Conservation (phyloP, 2,888 invertebrate species). For the Lasius fuliginosus region DNA sequence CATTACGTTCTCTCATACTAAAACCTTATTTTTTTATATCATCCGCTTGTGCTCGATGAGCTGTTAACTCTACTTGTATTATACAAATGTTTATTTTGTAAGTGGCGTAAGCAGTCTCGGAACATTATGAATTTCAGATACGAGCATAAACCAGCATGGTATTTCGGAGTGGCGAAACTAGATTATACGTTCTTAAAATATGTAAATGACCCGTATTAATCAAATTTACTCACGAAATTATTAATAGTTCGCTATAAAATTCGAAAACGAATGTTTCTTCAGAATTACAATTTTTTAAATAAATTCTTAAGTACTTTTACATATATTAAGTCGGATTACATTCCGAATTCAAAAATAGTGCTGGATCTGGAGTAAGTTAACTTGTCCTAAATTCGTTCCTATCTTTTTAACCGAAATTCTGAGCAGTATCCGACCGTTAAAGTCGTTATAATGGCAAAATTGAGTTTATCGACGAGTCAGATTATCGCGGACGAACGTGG, state of each 20-base stretch:
- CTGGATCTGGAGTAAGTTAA: not conserved
- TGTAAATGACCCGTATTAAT: conserved; percentile 10
- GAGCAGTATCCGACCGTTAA: conserved; percentile 11
- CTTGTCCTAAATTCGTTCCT: not conserved
- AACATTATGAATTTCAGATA: conserved; percentile 9
- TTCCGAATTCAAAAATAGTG: not conserved
- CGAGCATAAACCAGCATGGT: not conserved
- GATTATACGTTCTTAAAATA: not conserved
- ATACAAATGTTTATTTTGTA: conserved; percentile 9
- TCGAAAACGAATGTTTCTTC: not conserved
- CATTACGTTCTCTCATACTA: not conserved
- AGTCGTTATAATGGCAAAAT: conserved; percentile 7
- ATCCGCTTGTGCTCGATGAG: not conserved
- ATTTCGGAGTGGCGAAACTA: not conserved
- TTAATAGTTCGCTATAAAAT: not conserved
- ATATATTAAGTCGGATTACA: not conserved
- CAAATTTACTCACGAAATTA: not conserved
- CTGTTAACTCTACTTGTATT: not conserved
- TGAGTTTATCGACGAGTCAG: not conserved
- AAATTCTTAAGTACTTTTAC: not conserved
- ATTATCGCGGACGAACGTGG: conserved; percentile 23
- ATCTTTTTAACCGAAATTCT: conserved; percentile 25
- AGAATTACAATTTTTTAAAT: not conserved
- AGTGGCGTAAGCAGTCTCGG: not conserved
- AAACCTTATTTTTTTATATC: not conserved